Percentiles rank a stretch among this genome's conserved stretches.
Conservation (phyloP, 2,797 vertebrate genomes). For the Notamacropus eugenii region DNA sequence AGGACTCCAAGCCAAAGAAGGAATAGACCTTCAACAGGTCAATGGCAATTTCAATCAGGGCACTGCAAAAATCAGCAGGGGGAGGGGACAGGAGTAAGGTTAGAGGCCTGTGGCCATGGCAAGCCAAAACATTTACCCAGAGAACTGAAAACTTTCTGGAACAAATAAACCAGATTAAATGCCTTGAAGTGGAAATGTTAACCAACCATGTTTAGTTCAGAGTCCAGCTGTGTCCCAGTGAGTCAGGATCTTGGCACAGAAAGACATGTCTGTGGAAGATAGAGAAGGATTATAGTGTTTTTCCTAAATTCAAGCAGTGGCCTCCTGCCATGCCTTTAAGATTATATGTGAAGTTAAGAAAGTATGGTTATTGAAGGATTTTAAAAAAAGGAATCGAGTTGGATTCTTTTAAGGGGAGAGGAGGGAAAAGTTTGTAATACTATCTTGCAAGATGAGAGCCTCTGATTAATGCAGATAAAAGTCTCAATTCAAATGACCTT, state of each 20-base stretch:
- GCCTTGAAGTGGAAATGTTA: slow-evolving; percentile 62
- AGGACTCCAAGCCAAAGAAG: not conserved
- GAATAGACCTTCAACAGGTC: slow-evolving; percentile 6
- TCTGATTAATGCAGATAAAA: slow-evolving; percentile 62
- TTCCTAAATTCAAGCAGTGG: slow-evolving; percentile 37
- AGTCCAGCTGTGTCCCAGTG: slow-evolving; percentile 58
- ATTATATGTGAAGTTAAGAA: slow-evolving; percentile 70
- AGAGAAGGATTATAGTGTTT: slow-evolving; percentile 51
- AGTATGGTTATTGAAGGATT: slow-evolving; percentile 18
- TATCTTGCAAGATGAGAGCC: slow-evolving; percentile 55
- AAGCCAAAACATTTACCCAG: slow-evolving; percentile 51
- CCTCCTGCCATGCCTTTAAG: slow-evolving; percentile 46
- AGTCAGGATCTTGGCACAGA: not conserved
- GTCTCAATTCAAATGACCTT: slow-evolving; percentile 76
- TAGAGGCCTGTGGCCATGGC: slow-evolving; percentile 35
- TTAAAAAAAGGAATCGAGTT: not conserved
- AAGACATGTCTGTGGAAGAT: slow-evolving; percentile 27
- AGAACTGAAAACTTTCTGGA: slow-evolving; percentile 56
- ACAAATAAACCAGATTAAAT: slow-evolving; percentile 44
- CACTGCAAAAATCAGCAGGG: not conserved
- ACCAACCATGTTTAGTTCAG: slow-evolving; percentile 55
- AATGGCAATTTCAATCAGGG: slow-evolving; percentile 28
- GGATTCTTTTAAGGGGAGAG: slow-evolving; percentile 38
- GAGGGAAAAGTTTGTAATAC: slow-evolving; percentile 30
- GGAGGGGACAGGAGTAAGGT: slow-evolving; percentile 40